Base-by-base conservation (phyloP, 2,797 vertebrate genomes). In the Delichon dasypus region DNA sequence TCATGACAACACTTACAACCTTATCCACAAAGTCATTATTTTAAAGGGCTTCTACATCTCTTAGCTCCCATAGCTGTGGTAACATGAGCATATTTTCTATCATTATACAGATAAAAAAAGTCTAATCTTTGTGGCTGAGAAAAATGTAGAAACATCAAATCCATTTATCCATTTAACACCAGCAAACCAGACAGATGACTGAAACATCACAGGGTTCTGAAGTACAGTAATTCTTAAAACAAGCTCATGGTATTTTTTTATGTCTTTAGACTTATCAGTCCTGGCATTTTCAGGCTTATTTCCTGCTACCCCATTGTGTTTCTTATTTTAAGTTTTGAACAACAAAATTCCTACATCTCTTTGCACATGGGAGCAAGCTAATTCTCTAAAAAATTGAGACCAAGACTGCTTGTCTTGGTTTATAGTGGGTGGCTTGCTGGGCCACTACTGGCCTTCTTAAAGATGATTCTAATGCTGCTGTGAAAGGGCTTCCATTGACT, bases 71-170 rank as follows among this genome's bases (percentile, higher is more conserved):
- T 42, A 76, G 77, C 88, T 88, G 66, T 54, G 88, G 66, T 88
- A 79, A 67, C 51, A 20, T 1, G 4, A 84, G 34, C 16, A 13
- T 92, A 73, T 86, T 89, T 86, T 48, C 76, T 93, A 36, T 91
- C 67, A 22, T 90, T 82, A 76, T 73, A 48, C 66, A 89, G 91
- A 94, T 68, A 93, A 95, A 91, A 67, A 85, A 87, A 54, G 32
- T 66, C 45, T 93, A 82, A 93, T 73, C 77, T 94, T 88, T 82
- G 48, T 79, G 80, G 61, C 85, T 91, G 79, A 81, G 50, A 73
- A 84, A 86, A 96, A 88, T 82, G n/a, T 74, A 45, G 71, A 84
- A 93, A 86, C 38, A 40, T 60, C 73, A 60, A 70, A 86, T 57
- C 13, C 38, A 64, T 92, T 93, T 94, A 72, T 91, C 82, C n/a